Conservation (phyloP, 2,113 vertebrate species). For the Lepus timidus region DNA sequence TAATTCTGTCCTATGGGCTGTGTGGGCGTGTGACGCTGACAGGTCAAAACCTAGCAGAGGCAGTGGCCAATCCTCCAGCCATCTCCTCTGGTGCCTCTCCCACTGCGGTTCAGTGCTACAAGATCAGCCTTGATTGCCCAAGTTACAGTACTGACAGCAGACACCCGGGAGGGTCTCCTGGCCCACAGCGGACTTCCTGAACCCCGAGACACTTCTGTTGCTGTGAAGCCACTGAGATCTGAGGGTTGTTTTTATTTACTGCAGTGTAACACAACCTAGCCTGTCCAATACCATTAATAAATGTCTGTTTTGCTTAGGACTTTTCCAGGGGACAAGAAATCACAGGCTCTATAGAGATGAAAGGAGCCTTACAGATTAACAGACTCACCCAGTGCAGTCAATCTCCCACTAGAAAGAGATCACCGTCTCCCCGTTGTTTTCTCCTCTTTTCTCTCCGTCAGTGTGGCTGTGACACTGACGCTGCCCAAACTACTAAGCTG, state of each 20-base stretch:
- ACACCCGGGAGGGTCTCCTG: neutral
- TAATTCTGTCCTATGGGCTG: neutral
- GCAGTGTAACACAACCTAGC: neutral
- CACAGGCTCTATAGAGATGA: neutral
- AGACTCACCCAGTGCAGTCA: neutral
- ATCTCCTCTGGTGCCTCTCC: neutral
- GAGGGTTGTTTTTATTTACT: neutral
- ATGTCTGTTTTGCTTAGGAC: constrained; percentile 22
- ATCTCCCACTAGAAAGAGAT: neutral
- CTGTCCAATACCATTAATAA: neutral
- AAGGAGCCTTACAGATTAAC: neutral
- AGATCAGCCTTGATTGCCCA: too few relatives aligned
- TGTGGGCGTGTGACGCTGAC: neutral
- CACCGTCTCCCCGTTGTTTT: neutral
- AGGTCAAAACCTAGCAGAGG: neutral
- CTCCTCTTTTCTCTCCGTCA: neutral
- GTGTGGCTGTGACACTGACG: fast-evolving
- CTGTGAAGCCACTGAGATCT: neutral
- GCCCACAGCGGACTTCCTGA: neutral
- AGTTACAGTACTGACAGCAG: neutral
- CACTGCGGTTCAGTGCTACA: fast-evolving
- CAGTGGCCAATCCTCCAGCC: fast-evolving
- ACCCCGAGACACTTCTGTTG: neutral
- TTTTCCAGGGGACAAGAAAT: constrained; percentile 44
- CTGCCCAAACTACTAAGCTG: neutral